Evolutionary conservation across 2,797 vertebrate genomes (phyloP).

Genomic region (Anguilla marmorata): DNA sequence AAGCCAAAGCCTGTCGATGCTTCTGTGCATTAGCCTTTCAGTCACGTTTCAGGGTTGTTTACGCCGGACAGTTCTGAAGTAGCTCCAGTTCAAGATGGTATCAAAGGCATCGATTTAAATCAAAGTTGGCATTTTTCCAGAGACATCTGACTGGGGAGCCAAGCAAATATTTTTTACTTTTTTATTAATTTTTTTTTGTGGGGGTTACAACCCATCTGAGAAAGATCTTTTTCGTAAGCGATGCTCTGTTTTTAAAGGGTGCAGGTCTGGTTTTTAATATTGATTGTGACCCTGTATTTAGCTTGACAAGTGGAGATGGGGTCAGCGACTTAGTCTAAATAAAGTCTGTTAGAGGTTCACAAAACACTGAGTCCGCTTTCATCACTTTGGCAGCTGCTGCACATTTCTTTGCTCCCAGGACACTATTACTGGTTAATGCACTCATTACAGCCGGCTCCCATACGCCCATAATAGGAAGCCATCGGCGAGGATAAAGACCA

Average conservation of each 20-base stretch:
- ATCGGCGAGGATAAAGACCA: neutral
- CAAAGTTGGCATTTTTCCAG: constrained; percentile 38
- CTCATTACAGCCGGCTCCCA: constrained; percentile 56
- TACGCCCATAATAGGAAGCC: neutral
- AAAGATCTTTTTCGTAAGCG: constrained; percentile 11
- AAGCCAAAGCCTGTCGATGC: constrained; percentile 46
- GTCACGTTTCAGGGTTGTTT: constrained; percentile 62
- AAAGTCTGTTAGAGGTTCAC: constrained; percentile 59
- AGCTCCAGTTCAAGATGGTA: constrained; percentile 60
- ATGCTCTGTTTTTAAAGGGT: constrained; percentile 37
- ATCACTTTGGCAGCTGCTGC: constrained; percentile 57
- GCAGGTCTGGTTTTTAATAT: constrained; percentile 47
- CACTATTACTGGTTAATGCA: constrained; percentile 58
- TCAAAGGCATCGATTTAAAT: constrained; percentile 56
- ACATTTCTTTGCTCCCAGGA: constrained; percentile 61
- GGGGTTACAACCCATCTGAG: constrained; percentile 7
- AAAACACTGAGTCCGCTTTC: constrained; percentile 59
- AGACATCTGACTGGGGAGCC: neutral
- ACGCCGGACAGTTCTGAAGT: constrained; percentile 59
- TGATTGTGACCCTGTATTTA: constrained; percentile 45
- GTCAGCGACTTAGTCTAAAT: constrained; percentile 57
- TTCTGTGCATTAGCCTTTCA: constrained; percentile 55
- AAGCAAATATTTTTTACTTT: neutral
- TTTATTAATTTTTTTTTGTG: neutral
- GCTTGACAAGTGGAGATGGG: constrained; percentile 55